Percentiles rank a stretch among this genome's conserved stretches.
phyloP scores from a whole-genome alignment of 2,888 invertebrate species.

The Trichopoda pennipes region DNA sequence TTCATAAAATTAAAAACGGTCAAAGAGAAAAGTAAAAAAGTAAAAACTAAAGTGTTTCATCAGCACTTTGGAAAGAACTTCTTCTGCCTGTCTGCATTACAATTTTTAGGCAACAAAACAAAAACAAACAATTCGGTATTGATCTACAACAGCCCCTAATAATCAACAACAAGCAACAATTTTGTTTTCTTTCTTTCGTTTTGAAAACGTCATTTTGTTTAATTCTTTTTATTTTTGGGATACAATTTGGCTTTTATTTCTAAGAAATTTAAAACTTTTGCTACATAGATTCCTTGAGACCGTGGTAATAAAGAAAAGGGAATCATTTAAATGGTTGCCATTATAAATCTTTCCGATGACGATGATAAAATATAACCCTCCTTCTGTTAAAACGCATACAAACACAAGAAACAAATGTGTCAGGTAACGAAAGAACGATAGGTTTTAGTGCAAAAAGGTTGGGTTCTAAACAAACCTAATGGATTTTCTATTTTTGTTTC shows the following conservation, averaged over 20 bases:
- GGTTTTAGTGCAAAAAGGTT: conserved; percentile 55
- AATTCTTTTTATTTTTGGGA: conserved; percentile 47
- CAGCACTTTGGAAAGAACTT: conserved; percentile 25
- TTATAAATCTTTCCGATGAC: conserved; percentile 64
- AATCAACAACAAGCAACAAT: conserved; percentile 49
- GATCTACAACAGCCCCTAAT: conserved; percentile 57
- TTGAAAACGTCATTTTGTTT: conserved; percentile 68
- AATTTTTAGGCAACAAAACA: conserved; percentile 56
- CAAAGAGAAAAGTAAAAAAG: conserved; percentile 36
- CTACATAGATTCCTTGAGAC: conserved; percentile 8
- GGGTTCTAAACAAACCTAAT: conserved; percentile 18
- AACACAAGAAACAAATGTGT: neutral
- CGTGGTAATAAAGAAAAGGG: conserved; percentile 31
- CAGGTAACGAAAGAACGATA: conserved; percentile 46
- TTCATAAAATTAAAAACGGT: conserved; percentile 49
- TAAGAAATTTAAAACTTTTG: conserved; percentile 81
- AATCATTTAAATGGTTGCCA: conserved; percentile 57
- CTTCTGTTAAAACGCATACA: neutral
- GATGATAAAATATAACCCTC: conserved; percentile 40
- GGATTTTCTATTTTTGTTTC: conserved; percentile 1
- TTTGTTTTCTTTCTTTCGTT: conserved; percentile 30
- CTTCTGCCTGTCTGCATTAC: conserved; percentile 2
- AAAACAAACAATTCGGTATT: conserved; percentile 1
- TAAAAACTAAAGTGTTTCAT: conserved; percentile 61
- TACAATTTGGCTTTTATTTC: conserved; percentile 78